phyloP scores from a whole-genome alignment of 2,113 vertebrate species.

The Tylochromis polylepis region DNA sequence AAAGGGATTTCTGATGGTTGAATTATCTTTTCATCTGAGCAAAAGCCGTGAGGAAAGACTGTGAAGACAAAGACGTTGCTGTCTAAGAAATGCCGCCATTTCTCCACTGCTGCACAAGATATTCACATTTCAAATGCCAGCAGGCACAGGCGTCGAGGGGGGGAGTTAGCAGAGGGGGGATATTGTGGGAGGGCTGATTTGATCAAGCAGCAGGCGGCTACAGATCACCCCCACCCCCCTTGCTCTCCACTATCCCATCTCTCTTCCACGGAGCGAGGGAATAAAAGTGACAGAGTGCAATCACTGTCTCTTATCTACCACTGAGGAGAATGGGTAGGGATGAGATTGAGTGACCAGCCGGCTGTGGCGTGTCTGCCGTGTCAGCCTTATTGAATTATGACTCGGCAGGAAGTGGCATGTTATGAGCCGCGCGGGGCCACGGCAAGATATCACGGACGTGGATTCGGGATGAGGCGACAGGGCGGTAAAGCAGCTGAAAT shows the following conservation, averaged over 20 bases:
- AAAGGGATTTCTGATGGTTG: background rate
- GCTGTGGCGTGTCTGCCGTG: slow-evolving; percentile 35
- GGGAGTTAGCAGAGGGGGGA: background rate
- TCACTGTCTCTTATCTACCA: slow-evolving; percentile 64
- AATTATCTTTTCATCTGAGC: background rate
- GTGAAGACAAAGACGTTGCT: slow-evolving; percentile 16
- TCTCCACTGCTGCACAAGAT: slow-evolving; percentile 4
- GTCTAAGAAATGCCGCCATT: slow-evolving; percentile 25
- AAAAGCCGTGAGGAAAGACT: background rate
- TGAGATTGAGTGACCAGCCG: slow-evolving; percentile 51
- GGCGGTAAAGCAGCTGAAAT: slow-evolving; percentile 22
- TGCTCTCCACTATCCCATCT: slow-evolving; percentile 18
- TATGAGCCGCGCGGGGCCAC: slow-evolving; percentile 12
- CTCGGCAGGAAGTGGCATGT: slow-evolving; percentile 43
- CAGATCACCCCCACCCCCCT: background rate
- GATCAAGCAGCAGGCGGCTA: slow-evolving; percentile 39
- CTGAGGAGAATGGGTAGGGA: slow-evolving; percentile 50
- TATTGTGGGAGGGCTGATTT: slow-evolving; percentile 45
- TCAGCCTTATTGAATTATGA: slow-evolving; percentile 67
- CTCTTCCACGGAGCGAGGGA: slow-evolving; percentile 38
- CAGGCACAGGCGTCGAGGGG: slow-evolving; percentile 8
- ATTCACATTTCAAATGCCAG: slow-evolving; percentile 56
- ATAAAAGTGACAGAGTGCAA: slow-evolving; percentile 64
- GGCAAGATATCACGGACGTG: background rate
- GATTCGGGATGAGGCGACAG: background rate